Conservation (phyloP, 2,113 vertebrate genomes). For the Rattus norvegicus region DNA sequence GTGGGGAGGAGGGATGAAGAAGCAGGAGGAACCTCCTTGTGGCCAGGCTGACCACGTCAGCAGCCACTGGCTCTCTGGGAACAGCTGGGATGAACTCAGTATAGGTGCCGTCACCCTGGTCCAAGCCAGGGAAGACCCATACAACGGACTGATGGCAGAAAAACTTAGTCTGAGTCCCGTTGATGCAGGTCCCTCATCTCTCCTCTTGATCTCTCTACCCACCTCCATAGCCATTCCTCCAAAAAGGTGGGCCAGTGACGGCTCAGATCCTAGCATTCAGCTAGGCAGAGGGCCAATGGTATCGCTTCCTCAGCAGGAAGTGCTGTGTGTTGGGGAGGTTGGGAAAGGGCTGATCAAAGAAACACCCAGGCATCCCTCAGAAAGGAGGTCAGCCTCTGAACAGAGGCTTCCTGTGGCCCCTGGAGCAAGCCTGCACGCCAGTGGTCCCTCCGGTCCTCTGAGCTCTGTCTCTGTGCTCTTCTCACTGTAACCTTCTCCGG, state of each 20-base stretch:
- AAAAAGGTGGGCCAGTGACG: not conserved
- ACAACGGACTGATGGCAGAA: not conserved
- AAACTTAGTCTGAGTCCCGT: not conserved
- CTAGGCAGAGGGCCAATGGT: not conserved
- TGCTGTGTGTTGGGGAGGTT: rapidly evolving
- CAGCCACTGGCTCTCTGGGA: not conserved
- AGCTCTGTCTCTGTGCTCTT: not conserved
- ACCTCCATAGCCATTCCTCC: not conserved
- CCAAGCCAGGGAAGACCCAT: not conserved
- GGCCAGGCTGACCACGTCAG: conserved; percentile 32
- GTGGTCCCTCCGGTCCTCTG: not conserved
- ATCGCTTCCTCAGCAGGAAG: not conserved
- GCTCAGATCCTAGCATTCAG: not conserved
- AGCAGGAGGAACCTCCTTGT: not conserved
- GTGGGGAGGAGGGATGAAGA: not conserved
- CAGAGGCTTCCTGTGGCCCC: rapidly evolving
- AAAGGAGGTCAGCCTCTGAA: not conserved
- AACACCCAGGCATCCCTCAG: not conserved
- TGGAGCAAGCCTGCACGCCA: not conserved
- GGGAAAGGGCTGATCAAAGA: rapidly evolving
- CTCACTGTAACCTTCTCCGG: not conserved
- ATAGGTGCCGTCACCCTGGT: not conserved
- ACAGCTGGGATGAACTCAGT: not conserved
- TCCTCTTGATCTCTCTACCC: not conserved
- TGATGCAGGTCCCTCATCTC: not conserved